These are phyloP conservation scores for Catostomus latipinnis DNA, from an alignment of 2,797 vertebrate species.

Conservation along the genomic window DNA sequence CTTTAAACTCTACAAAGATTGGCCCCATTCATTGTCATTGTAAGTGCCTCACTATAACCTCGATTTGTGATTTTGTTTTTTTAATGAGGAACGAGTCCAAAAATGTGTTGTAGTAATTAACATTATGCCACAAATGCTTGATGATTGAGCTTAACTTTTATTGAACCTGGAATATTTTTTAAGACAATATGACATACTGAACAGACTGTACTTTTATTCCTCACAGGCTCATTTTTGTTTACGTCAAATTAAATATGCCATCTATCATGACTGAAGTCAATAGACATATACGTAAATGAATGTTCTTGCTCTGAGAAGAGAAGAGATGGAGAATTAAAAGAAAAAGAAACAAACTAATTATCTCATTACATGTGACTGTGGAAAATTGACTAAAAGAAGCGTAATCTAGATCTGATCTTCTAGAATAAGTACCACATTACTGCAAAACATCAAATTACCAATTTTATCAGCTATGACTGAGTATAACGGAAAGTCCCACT, in stretches of 20 bases:
- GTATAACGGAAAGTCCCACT: slow-evolving; percentile 44
- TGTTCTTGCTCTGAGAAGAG: slow-evolving; percentile 13
- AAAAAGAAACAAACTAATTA: neutral
- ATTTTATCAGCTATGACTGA: slow-evolving; percentile 43
- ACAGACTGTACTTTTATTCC: neutral
- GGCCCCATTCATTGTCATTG: too few relatives aligned
- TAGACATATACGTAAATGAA: neutral
- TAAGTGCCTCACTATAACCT: too few relatives aligned
- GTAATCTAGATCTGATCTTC: slow-evolving; percentile 13
- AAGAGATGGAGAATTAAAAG: too few relatives aligned
- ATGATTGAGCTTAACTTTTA: too few relatives aligned
- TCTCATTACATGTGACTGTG: neutral
- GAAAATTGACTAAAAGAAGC: neutral
- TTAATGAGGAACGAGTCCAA: too few relatives aligned
- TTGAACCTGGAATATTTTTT: too few relatives aligned
- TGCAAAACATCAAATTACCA: slow-evolving; percentile 24
- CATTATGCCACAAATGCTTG: too few relatives aligned
- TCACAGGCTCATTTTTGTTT: neutral
- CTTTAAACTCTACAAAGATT: too few relatives aligned
- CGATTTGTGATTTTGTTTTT: too few relatives aligned
- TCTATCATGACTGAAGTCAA: neutral
- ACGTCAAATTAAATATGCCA: neutral
- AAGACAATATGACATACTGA: too few relatives aligned
- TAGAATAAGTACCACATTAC: slow-evolving; percentile 38
- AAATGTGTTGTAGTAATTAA: too few relatives aligned